Conservation (phyloP, 2,888 invertebrate genomes). For the Athripsodes cinereus region DNA sequence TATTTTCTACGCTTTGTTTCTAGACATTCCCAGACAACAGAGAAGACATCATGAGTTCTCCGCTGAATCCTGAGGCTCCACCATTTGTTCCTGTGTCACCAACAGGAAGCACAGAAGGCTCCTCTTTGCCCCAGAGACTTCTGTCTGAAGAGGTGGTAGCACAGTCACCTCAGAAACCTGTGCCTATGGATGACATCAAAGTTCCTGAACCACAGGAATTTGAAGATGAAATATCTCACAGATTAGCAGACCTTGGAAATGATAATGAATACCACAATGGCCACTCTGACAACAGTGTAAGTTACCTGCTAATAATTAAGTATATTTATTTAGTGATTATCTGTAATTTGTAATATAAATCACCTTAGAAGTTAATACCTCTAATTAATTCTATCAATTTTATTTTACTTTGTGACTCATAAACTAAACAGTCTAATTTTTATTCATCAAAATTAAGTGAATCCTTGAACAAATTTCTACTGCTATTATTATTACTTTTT, state of each 20-base stretch:
- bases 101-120: constrained; percentile 41
- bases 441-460: too few relatives aligned
- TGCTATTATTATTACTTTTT: too few relatives aligned
- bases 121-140: constrained; percentile 14
- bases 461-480: too few relatives aligned
- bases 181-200: constrained; percentile 54
- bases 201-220: constrained; percentile 58
- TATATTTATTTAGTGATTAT: too few relatives aligned
- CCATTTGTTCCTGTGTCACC: constrained; percentile 72
- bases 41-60: constrained; percentile 61
- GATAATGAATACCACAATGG: constrained; percentile 49
- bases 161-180: constrained; percentile 67
- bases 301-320: too few relatives aligned
- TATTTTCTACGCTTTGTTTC: constrained; percentile 3
- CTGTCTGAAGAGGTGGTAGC: constrained; percentile 48
- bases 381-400: not conserved
- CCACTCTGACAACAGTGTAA: constrained; percentile 44
- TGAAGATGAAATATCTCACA: constrained; percentile 54
- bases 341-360: too few relatives aligned
- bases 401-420: too few relatives aligned
- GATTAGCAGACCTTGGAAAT: constrained; percentile 57
- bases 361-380: too few relatives aligned
- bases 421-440: too few relatives aligned
- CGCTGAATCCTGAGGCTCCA: constrained; percentile 79
- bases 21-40: constrained; percentile 14